These are phyloP conservation scores for Serinus canaria DNA, from an alignment of 2,113 vertebrate species.

Conservation along the genomic window DNA sequence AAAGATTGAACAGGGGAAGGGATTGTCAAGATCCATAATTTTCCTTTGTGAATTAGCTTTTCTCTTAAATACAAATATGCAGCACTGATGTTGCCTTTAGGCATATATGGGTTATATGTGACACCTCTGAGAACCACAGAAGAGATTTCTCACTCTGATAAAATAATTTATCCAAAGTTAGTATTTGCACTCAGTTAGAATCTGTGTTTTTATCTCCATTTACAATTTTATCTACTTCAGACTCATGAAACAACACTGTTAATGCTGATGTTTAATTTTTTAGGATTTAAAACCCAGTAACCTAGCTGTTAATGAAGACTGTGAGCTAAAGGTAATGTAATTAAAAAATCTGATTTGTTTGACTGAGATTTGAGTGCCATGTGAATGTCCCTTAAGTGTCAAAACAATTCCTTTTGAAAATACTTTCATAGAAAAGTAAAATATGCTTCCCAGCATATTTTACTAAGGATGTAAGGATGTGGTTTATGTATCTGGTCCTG, in stretches of 20 bases:
- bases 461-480: not conserved
- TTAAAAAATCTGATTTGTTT: not conserved
- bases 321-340: constrained; percentile 90
- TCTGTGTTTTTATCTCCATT: not conserved
- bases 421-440: not conserved
- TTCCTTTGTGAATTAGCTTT: not conserved
- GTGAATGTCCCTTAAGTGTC: not conserved
- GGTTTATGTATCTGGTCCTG: not conserved
- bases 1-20: not conserved
- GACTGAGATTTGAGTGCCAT: not conserved
- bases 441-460: not conserved
- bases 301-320: constrained; percentile 97
- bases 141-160: not conserved
- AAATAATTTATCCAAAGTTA: not conserved
- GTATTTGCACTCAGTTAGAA: not conserved
- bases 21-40: not conserved
- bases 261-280: constrained; percentile 20
- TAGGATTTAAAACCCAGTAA: constrained; percentile 98
- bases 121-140: not conserved
- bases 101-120: not conserved
- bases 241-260: not conserved
- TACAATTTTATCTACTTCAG: not conserved
- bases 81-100: not conserved
- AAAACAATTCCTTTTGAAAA: not conserved
- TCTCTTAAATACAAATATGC: not conserved